phyloP scores from a whole-genome alignment of 2,113 vertebrate genomes.

The Scytalopus superciliaris region DNA sequence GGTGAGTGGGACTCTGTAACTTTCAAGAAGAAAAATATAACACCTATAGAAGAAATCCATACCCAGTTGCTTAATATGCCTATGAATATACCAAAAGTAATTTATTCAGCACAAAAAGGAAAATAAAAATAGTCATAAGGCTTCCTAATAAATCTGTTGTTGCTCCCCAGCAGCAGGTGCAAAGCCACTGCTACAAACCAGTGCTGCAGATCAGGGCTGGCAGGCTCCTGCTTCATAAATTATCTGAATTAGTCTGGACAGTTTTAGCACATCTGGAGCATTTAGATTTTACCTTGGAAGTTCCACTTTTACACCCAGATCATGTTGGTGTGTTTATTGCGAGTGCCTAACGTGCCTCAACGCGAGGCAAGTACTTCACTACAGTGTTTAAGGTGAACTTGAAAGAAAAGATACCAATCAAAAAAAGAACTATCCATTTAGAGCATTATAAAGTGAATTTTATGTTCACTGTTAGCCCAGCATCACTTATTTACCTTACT shows the following conservation, averaged over 20 bases:
- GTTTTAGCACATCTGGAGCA: slow-evolving; percentile 37
- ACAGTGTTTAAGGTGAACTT: not conserved
- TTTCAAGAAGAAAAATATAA: not conserved
- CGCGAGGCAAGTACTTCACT: not conserved
- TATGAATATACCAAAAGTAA: not conserved
- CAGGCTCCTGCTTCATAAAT: slow-evolving; percentile 25
- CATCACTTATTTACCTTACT: not conserved
- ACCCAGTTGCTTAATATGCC: not conserved
- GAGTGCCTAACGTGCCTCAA: not conserved
- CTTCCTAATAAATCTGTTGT: not conserved
- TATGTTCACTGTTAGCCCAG: not conserved
- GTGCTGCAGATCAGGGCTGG: not conserved
- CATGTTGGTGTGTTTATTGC: not conserved
- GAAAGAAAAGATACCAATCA: not conserved
- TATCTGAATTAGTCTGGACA: slow-evolving; percentile 29
- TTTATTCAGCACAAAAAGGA: not conserved
- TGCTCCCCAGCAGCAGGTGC: slow-evolving; percentile 28
- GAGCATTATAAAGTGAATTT: not conserved
- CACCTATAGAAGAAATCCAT: not conserved
- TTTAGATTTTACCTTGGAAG: not conserved
- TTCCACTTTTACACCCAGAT: not conserved
- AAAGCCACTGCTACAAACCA: not conserved
- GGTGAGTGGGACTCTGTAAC: not conserved
- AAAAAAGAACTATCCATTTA: not conserved
- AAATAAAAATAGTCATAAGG: not conserved